Evolutionary conservation across 1,140 invertebrate genomes (phyloP).

Genomic region (Ceratitis capitata): DNA sequence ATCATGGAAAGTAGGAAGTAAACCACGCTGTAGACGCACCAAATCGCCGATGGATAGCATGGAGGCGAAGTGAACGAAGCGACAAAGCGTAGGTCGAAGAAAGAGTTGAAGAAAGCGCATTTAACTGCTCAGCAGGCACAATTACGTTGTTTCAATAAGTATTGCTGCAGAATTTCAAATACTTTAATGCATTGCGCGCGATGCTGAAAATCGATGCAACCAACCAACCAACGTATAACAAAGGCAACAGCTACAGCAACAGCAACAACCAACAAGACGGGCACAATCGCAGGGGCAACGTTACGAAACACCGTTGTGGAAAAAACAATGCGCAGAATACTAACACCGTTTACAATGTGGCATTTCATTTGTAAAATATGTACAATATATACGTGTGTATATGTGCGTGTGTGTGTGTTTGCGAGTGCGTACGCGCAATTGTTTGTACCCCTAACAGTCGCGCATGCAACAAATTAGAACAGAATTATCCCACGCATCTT

Average conservation of each 20-base stretch:
- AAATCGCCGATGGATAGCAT: neutral
- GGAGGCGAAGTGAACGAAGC: neutral
- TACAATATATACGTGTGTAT: neutral
- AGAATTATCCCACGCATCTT: slow-evolving; percentile 65
- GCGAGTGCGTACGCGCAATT: slow-evolving; percentile 37
- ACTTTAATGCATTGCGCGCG: slow-evolving; percentile 17
- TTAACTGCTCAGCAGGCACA: slow-evolving; percentile 24
- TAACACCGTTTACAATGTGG: slow-evolving; percentile 34
- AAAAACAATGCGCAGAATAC: slow-evolving; percentile 25
- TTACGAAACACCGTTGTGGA: slow-evolving; percentile 28
- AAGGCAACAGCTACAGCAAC: neutral
- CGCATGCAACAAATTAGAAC: slow-evolving; percentile 61
- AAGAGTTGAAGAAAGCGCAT: slow-evolving; percentile 31
- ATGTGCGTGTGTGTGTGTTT: slow-evolving; percentile 36
- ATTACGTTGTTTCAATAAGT: slow-evolving; percentile 38
- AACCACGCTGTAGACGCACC: neutral
- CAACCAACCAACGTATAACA: neutral
- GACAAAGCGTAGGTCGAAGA: neutral
- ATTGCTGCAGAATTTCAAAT: slow-evolving; percentile 37
- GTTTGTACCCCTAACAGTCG: slow-evolving; percentile 10
- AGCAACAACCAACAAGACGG: neutral
- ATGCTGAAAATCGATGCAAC: slow-evolving; percentile 27
- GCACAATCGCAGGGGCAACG: neutral
- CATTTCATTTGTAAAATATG: slow-evolving; percentile 37
- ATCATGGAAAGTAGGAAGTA: slow-evolving; percentile 29